Base-by-base conservation (phyloP, 2,888 invertebrate genomes). In the Euspilapteryx auroguttella region DNA sequence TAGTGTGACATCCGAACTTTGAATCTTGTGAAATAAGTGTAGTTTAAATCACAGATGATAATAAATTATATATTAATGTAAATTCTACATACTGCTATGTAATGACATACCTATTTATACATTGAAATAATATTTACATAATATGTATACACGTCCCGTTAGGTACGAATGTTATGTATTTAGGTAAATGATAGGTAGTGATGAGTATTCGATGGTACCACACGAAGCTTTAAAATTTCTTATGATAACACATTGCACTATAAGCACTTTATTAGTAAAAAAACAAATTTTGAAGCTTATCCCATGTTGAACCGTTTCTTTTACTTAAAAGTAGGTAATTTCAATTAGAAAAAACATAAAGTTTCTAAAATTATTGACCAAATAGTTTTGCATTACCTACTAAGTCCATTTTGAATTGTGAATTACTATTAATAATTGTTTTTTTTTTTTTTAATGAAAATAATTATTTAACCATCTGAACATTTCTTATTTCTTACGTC, bases 181-280 rank as follows among this genome's bases (percentile, higher is more conserved):
- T 69, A 71, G 68, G 52, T 65, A 66, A 62, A n/a, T 62, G 48
- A 61, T 66, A 69, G 68, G 51, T 69, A 71, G 71, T 62, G 45
- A 56, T 51, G 65, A 65, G 47, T 64, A 66, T 63, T 49, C 58
- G 55, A 64, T 55, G 45, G 61, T 75, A 73, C 71, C 75, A 75
- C 75, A 66, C 59, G 59, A 73, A 75, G 75, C 75, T 75, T 75
- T 75, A 75, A 75, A 62, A 73, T 65, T 68, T 73, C 75, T 75
- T 75, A 75, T 75, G 75, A 75, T 59, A 64, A 68, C 71, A 68
- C 66, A n/a, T 68, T 59, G 71, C 75, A 75, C 75, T 59, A 46
- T 69, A 64, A 61, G 63, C 69, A 62, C 49, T 51, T n/a, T 55
- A 47, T 64, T 63, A 57, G 56, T 57, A 47, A 57, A 45, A 34